These are phyloP conservation scores for Gallinago paraguaiae DNA, from an alignment of 2,113 vertebrate species.

Conservation along the genomic window DNA sequence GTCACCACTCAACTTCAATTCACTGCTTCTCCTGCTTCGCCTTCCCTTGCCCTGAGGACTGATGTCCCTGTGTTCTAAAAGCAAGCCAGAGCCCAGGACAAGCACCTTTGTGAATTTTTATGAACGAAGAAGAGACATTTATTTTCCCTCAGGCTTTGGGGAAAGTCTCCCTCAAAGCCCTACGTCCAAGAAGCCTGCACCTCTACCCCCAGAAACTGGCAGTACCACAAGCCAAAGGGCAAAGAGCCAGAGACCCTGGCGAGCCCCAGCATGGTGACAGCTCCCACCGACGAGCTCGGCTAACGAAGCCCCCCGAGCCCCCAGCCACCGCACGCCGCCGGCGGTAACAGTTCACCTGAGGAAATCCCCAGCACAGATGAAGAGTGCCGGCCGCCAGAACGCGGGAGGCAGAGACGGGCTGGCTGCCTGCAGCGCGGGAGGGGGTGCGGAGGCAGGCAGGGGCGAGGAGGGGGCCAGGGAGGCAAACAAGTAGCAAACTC, in stretches of 20 bases:
- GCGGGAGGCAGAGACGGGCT: background rate
- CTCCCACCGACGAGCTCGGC: fast-evolving
- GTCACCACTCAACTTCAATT: background rate
- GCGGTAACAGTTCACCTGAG: background rate
- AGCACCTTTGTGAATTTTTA: background rate
- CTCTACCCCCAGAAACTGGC: background rate
- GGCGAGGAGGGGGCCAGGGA: background rate
- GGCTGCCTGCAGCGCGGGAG: background rate
- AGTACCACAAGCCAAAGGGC: background rate
- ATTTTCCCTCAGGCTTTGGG: background rate
- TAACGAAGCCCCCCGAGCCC: constrained; percentile 14
- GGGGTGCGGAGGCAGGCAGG: background rate
- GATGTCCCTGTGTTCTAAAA: background rate
- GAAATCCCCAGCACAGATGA: background rate
- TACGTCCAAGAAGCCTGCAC: background rate
- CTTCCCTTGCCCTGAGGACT: background rate
- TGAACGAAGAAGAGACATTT: background rate
- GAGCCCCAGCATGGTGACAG: background rate
- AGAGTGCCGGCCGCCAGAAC: background rate
- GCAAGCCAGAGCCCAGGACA: background rate
- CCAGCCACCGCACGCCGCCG: fast-evolving
- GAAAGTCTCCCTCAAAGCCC: background rate
- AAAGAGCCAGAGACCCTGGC: background rate
- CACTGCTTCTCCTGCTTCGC: background rate
- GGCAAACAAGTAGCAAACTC: fast-evolving